Evolutionary conservation across 2,797 vertebrate species (phyloP).

Genomic region (Chelon labrosus): DNA sequence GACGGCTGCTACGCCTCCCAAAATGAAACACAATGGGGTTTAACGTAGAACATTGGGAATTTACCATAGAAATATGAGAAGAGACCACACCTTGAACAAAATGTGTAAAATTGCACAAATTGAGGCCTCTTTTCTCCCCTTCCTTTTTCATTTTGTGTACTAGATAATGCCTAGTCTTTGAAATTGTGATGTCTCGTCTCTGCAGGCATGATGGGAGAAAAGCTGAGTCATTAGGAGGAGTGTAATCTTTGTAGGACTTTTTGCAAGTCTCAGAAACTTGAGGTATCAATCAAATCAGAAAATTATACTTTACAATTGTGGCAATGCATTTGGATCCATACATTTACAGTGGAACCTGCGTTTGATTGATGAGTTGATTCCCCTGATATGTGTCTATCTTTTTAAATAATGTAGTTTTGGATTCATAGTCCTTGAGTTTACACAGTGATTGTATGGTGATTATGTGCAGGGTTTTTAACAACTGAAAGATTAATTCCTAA

Average conservation of each 20-base stretch:
- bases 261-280: slow-evolving; percentile 41
- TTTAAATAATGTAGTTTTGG: slow-evolving; percentile 30
- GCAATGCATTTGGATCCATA: slow-evolving; percentile 42
- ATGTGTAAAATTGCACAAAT: slow-evolving; percentile 21
- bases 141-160: slow-evolving; percentile 23
- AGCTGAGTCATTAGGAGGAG: slow-evolving; percentile 70
- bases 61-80: slow-evolving; percentile 38
- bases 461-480: slow-evolving; percentile 21
- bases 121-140: slow-evolving; percentile 8
- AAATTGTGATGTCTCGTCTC: slow-evolving; percentile 46
- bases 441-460: slow-evolving; percentile 14
- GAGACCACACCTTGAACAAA: slow-evolving; percentile 33
- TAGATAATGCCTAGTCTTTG: slow-evolving; percentile 44
- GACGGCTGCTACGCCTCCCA: slow-evolving; percentile 47
- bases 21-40: slow-evolving; percentile 51
- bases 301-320: slow-evolving; percentile 54
- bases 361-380: slow-evolving; percentile 47
- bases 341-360: slow-evolving; percentile 19
- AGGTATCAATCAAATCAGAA: slow-evolving; percentile 62
- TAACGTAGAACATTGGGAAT: slow-evolving; percentile 40
- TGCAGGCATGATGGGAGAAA: slow-evolving; percentile 66
- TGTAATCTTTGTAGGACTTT: slow-evolving; percentile 59
- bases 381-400: slow-evolving; percentile 21
- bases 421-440: slow-evolving; percentile 9
- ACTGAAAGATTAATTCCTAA: slow-evolving; percentile 34